A percentile compares a stretch with the other conserved stretches of the same genome.
These are phyloP conservation scores for Castor canadensis DNA, from an alignment of 2,113 vertebrate species.

Conservation along the genomic window DNA sequence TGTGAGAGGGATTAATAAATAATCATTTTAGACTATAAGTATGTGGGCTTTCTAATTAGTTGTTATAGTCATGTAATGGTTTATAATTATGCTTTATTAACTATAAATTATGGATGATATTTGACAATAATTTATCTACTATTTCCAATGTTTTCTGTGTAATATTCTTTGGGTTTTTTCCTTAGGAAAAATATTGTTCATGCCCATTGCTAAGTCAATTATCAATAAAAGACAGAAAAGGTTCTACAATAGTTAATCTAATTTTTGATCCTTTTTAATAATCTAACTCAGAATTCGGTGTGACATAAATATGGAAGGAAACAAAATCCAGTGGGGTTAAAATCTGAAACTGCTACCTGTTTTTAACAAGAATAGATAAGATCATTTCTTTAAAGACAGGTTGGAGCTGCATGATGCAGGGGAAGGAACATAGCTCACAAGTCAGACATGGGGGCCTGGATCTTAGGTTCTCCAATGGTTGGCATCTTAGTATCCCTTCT, in stretches of 20 bases:
- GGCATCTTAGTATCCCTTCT: not conserved
- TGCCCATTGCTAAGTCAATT: conserved; percentile 17
- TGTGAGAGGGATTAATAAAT: not conserved
- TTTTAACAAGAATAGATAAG: not conserved
- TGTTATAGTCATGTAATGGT: not conserved
- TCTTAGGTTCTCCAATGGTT: not conserved
- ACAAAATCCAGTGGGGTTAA: not conserved
- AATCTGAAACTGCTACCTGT: conserved; percentile 24
- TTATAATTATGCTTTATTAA: too few relatives aligned
- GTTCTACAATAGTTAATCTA: not conserved
- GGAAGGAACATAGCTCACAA: not conserved
- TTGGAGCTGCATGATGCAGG: not conserved
- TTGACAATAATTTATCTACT: not conserved
- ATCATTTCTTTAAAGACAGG: not conserved
- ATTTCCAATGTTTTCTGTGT: not conserved
- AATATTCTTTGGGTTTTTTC: not conserved
- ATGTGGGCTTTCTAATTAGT: not conserved
- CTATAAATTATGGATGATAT: conserved; percentile 3
- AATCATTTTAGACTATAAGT: not conserved
- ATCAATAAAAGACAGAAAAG: conserved; percentile 43
- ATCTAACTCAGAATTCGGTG: not conserved
- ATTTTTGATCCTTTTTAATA: not conserved
- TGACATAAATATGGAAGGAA: not conserved
- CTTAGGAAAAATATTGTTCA: not conserved
- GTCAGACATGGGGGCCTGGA: not conserved